Conservation (phyloP, 1,140 invertebrate species). For the Mizuhopecten yessoensis region DNA sequence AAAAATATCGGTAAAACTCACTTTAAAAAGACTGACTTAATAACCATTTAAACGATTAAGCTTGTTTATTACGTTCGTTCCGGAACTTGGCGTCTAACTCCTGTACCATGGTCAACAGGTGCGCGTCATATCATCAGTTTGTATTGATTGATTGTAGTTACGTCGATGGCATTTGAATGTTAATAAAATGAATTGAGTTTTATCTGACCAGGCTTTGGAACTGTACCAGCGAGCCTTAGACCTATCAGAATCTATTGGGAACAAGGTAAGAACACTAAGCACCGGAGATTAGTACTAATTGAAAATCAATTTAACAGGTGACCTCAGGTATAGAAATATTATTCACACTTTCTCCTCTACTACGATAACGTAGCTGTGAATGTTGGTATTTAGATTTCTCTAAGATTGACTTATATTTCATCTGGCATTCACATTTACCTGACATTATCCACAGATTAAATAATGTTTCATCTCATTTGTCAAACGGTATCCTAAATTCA, state of each 20-base stretch:
- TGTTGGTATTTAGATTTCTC: not conserved
- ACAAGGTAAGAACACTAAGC: slow-evolving; percentile 72
- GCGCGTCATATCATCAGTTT: slow-evolving; percentile 9
- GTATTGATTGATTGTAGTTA: not conserved
- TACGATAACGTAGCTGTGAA: slow-evolving; percentile 24
- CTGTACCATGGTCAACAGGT: slow-evolving; percentile 6
- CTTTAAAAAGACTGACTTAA: too few relatives aligned
- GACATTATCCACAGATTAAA: slow-evolving; percentile 20
- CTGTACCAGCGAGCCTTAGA: slow-evolving; percentile 72
- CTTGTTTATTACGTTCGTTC: too few relatives aligned
- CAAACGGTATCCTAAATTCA: not conserved
- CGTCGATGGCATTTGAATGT: slow-evolving; percentile 15
- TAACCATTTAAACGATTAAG: too few relatives aligned
- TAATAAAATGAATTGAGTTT: not conserved
- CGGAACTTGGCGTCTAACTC: not conserved
- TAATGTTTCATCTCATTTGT: slow-evolving; percentile 21
- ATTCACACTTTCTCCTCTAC: slow-evolving; percentile 7
- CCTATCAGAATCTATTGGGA: slow-evolving; percentile 71
- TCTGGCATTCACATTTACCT: not conserved
- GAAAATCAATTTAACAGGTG: slow-evolving; percentile 3
- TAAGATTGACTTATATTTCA: slow-evolving; percentile 16
- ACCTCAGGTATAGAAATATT: slow-evolving; percentile 1
- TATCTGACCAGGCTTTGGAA: slow-evolving; percentile 71
- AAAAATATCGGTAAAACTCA: too few relatives aligned
- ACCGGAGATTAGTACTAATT: not conserved